phyloP scores from a whole-genome alignment of 1,140 invertebrate species.

The Venustaconcha ellipsiformis region DNA sequence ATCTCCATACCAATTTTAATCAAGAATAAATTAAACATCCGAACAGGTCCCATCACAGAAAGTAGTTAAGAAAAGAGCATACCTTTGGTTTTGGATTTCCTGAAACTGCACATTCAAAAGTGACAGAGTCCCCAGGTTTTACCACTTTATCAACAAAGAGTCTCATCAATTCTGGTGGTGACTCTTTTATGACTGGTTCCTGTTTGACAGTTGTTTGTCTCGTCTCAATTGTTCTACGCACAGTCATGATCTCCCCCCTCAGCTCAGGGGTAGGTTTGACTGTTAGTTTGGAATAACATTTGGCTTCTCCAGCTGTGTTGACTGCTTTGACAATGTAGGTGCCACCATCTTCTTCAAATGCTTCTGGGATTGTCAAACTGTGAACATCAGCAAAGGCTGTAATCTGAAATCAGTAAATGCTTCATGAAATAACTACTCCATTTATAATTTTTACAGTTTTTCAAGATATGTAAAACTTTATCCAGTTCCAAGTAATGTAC shows the following conservation, averaged over 20 bases:
- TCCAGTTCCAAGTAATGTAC: no score
- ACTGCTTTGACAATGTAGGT: slow-evolving; percentile 89
- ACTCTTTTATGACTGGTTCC: slow-evolving; percentile 36
- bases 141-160: slow-evolving; percentile 65
- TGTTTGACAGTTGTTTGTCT: slow-evolving; percentile 21
- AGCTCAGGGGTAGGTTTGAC: slow-evolving; percentile 69
- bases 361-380: slow-evolving; percentile 74
- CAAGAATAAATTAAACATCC: no score
- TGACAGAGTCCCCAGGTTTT: slow-evolving; percentile 73
- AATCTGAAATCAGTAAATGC: slow-evolving; percentile 82
- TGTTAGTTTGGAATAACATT: slow-evolving; percentile 62
- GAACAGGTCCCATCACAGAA: no score
- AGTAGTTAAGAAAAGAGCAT: slow-evolving; percentile 27
- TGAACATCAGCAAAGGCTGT: slow-evolving; percentile 84
- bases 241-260: not conserved
- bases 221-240: slow-evolving; percentile 9
- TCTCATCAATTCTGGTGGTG: slow-evolving; percentile 65
- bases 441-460: no score
- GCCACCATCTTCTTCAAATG: slow-evolving; percentile 81
- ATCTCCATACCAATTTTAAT: no score
- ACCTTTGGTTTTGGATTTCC: slow-evolving; percentile 83
- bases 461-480: no score
- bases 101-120: slow-evolving; percentile 79
- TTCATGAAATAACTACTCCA: not conserved
- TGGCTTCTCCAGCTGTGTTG: slow-evolving; percentile 76